Base-by-base conservation (phyloP, 1,140 invertebrate genomes). In the Saxidomus purpurata region DNA sequence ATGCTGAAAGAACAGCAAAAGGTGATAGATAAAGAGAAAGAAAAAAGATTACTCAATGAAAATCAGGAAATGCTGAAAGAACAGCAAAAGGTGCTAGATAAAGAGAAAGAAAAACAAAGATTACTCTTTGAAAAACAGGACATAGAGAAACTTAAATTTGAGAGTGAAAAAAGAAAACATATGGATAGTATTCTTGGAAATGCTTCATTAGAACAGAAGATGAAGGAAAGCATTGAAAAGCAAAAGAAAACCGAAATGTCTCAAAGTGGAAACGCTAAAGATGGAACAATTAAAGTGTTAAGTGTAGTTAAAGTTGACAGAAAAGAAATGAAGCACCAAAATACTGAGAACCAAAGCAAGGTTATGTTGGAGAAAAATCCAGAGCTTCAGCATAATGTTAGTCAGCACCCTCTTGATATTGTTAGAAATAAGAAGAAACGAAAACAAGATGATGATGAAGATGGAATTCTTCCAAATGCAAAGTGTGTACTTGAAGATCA, bases 381-480 rank as follows among this genome's bases (percentile, higher is more conserved):
- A 43, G 43, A 43, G 43, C 4, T 43, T 8, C 4, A 43, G 15
- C 43, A 43, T 43, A 43, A 43, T 43, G 43, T 43, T 43, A 43
- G 43, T 43, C 15, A n/a, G n/a, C n/a, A n/a, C n/a, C n/a, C n/a
- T n/a, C n/a, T n/a, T n/a, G n/a, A 67, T 31, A 8, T 31, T 67
- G 25, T 9, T 4, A 67, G 6, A 67, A 67, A 28, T 36, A 61
- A 38, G 28, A 86, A 59, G 83, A 86, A 69, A 76, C 52, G 52
- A 76, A 71, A 86, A 47, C 49, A 86, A 52, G 59, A 69, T 40
- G 36, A 55, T 34, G 47, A 74, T 19, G 47, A 31, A 19, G 67
- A 55, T 38, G 9, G n/a, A 8, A 61, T 17, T n/a, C 2, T 4
- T 43, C n/a, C 22, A 15, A 11, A 59, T 19, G 43, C 19, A 43